These are phyloP conservation scores for Psilopogon haemacephalus DNA, from an alignment of 2,113 vertebrate genomes.

Conservation along the genomic window DNA sequence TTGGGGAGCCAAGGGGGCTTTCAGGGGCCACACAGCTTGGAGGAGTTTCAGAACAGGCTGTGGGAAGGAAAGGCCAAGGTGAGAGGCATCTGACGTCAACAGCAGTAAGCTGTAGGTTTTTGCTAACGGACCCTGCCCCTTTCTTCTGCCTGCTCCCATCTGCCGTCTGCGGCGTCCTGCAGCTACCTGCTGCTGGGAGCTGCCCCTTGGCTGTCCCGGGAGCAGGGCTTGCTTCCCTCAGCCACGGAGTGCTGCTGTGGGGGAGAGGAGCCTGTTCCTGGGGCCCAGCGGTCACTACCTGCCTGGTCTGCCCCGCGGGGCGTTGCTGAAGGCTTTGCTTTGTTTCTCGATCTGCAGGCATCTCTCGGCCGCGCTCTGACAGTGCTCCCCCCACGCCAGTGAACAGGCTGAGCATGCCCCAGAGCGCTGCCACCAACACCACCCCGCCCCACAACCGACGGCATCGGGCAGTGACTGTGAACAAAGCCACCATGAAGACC, in stretches of 20 bases:
- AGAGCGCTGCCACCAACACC: slow-evolving; percentile 84
- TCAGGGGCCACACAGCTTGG: background rate
- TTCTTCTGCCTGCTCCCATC: background rate
- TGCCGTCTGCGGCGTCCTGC: background rate
- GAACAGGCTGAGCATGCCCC: slow-evolving; percentile 93
- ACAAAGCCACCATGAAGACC: slow-evolving; percentile 89
- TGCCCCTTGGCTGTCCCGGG: background rate
- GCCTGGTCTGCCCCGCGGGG: background rate
- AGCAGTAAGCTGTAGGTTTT: background rate
- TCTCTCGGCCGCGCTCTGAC: slow-evolving; percentile 90
- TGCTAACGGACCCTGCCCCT: background rate
- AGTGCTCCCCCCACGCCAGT: slow-evolving; percentile 93
- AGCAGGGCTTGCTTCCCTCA: background rate
- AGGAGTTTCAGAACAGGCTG: background rate
- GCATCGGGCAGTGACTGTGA: slow-evolving; percentile 87
- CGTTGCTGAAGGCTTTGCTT: background rate
- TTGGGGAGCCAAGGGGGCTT: background rate
- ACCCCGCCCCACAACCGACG: slow-evolving; percentile 92
- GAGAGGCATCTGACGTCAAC: background rate
- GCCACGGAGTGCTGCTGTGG: background rate
- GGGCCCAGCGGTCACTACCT: background rate
- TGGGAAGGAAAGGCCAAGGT: background rate
- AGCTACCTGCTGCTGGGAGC: background rate
- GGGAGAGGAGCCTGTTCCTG: background rate
- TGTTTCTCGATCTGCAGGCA: slow-evolving; percentile 74